Base-by-base conservation (phyloP, 2,113 vertebrate genomes). In the Hippoglossus stenolepis region DNA sequence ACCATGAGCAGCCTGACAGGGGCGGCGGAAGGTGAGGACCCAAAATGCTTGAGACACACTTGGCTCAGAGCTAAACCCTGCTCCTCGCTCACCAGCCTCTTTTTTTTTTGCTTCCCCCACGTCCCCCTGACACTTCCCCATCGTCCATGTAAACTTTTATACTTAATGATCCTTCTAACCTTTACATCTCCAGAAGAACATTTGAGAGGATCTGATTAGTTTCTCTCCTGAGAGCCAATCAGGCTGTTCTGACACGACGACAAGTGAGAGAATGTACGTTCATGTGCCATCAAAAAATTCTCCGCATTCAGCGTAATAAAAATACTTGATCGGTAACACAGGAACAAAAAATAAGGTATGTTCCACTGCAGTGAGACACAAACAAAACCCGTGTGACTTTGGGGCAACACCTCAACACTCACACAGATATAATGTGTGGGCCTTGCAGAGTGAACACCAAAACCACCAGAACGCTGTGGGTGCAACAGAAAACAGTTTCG, bases 31-130 rank as follows among this genome's bases (percentile, higher is more conserved):
- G 88, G 87, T 90, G 92, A 93, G 75, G 85, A 93, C 70, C 85
- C 82, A 91, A 87, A 93, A 93, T 77, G 82, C 87, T 90, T 86
- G 68, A 90, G 92, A 93, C 93, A 92, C 86, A 85, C 85, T 88
- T 91, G 90, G 93, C 93, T 94, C 87, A 72, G 80, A 92, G 93
- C 90, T 87, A 94, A 89, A 89, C 74, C 73, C 73, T 10, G 49
- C 67, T 84, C 66, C 71, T 73, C 75, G 21, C 65, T 61, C 15
- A 20, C 43, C 13, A 20, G 20, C 47, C 15, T 21, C 24, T 51
- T 38, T 23, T 38, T 38, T 26, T 54, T 51, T 38, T 51, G 3
- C 14, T 51, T 51, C 18, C 21, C 31, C 4, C 72, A n/a, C n/a
- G 17, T 23, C 70, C 70, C 38, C 31, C 81, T 90, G 86, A 86